These are phyloP conservation scores for Craniophora ligustri DNA, from an alignment of 2,888 invertebrate species.

Conservation along the genomic window DNA sequence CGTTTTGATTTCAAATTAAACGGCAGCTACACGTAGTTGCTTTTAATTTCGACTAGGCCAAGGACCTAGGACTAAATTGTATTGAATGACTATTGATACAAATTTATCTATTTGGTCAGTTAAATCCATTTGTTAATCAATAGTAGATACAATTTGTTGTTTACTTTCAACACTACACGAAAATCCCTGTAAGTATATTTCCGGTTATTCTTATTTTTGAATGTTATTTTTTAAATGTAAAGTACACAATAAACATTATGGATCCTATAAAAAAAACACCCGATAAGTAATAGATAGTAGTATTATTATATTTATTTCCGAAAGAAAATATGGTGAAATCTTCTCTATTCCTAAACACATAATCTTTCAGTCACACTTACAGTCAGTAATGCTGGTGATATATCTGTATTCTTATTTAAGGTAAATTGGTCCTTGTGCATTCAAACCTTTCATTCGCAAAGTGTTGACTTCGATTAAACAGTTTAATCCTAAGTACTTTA, in stretches of 20 bases:
- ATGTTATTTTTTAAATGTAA: too few species aligned
- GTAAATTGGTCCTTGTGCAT: conserved; percentile 1
- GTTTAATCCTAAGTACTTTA: conserved; percentile 22
- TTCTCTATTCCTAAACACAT: too few species aligned
- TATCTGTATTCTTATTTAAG: neutral
- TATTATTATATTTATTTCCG: too few species aligned
- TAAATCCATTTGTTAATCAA: conserved; percentile 11
- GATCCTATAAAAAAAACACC: too few species aligned
- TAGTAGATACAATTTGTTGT: conserved; percentile 22
- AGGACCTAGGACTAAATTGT: conserved; percentile 16
- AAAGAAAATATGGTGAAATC: too few species aligned
- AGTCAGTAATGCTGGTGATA: neutral
- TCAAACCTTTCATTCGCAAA: conserved; percentile 2
- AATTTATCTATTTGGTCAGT: conserved; percentile 28
- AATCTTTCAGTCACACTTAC: too few species aligned
- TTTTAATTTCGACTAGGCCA: conserved; percentile 20
- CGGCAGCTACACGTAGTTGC: conserved; percentile 1
- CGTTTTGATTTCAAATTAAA: neutral
- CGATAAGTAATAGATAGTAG: too few species aligned
- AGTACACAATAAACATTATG: too few species aligned
- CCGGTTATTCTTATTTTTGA: too few species aligned
- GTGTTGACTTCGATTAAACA: conserved; percentile 15
- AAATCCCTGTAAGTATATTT: too few species aligned
- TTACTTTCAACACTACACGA: conserved; percentile 8
- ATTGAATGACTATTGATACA: conserved; percentile 7